Base-by-base conservation (phyloP, 2,113 vertebrate genomes). In the Puntigrus tetrazona region DNA sequence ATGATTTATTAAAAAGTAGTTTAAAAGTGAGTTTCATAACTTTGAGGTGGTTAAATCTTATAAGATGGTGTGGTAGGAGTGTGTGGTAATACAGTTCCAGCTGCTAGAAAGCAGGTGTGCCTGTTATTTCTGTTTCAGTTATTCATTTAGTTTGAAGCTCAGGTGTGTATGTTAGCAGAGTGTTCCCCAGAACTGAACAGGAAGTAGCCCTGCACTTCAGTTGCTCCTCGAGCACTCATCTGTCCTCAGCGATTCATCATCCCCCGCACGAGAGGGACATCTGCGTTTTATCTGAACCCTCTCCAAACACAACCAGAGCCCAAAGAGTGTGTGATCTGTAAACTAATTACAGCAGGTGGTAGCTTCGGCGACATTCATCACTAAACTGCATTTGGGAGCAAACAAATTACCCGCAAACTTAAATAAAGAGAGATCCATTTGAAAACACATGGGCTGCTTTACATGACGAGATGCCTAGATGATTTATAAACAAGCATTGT, bases 271-370 rank as follows among this genome's bases (percentile, higher is more conserved):
- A 81, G 57, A 25, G 67, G 67, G 52, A 73, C 81, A 84, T 84
- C 85, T 86, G 81, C 57, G 38, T 73, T 80, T 83, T 78, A 52
- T 57, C 55, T 34, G 25, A 74, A 45, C 14, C 81, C 38, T 74
- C 74, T 83, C 78, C 69, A 70, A 84, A 77, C 31, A 59, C 38
- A 47, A 27, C 55, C 27, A 45, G 31, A 65, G 18, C 29, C 55
- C 31, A 7, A 34, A 34, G 82, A 81, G 61, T 38, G 59, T 20
- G 78, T 43, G 78, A 79, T 73, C 38, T 38, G 50, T 34, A 57
- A 57, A 38, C 20, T 57, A 29, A 78, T 59, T 36, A 78, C 76
- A 78, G 76, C 31, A 59, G 76, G 55, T 61, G 52, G 34, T 13
- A n/a, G 14, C 25, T 61, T 55, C n/a, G 36, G 27, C 5, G 1